Percentiles rank a stretch among this genome's conserved stretches.
Conservation (phyloP, 2,113 vertebrate genomes). For the Ageneiosus marmoratus region DNA sequence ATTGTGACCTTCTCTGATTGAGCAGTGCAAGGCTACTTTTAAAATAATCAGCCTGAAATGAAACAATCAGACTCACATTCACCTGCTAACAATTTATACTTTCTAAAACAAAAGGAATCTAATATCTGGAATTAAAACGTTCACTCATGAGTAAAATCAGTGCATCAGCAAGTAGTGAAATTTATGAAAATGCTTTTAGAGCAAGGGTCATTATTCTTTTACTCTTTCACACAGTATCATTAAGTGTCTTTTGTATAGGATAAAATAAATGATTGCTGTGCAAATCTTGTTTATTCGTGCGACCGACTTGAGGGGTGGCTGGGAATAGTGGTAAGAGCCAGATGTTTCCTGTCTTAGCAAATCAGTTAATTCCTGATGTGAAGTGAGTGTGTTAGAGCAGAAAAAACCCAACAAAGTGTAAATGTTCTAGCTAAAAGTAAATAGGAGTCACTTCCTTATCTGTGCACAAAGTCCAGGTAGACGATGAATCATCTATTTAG, state of each 20-base stretch:
- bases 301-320: too few species aligned
- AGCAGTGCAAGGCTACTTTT: neutral
- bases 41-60: slow-evolving; percentile 17
- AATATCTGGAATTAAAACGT: neutral
- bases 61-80: slow-evolving; percentile 7
- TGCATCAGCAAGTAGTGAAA: neutral
- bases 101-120: neutral
- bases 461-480: too few species aligned
- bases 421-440: too few species aligned
- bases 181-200: neutral
- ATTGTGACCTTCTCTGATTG: neutral
- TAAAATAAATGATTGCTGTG: too few species aligned
- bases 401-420: too few species aligned
- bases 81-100: neutral
- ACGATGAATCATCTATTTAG: too few species aligned
- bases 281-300: too few species aligned
- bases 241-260: neutral
- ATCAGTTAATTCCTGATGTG: too few species aligned
- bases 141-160: neutral
- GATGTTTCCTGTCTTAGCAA: neutral
- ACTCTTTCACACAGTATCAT: neutral
- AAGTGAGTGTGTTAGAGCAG: too few species aligned
- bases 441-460: too few species aligned
- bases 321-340: neutral
- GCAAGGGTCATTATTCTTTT: neutral